Conservation (phyloP, 2,888 invertebrate genomes). For the Allygus modestus region DNA sequence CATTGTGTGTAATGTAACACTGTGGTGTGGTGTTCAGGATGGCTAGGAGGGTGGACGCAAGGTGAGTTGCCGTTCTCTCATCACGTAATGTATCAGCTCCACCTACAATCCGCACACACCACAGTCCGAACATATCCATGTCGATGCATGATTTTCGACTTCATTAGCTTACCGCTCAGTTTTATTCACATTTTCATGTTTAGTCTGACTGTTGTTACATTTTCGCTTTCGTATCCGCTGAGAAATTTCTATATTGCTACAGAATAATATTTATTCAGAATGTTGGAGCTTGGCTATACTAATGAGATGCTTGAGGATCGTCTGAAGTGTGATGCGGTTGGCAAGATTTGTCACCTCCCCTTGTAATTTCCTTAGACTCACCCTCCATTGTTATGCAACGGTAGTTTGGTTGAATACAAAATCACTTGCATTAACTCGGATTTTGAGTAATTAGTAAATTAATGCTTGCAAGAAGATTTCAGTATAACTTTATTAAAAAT, state of each 20-base stretch:
- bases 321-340: no score
- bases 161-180: background rate
- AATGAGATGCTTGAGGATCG: background rate
- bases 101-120: constrained; percentile 35
- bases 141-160: constrained; percentile 1
- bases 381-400: no score
- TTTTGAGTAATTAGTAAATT: no score
- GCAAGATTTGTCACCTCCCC: no score
- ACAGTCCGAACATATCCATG: constrained; percentile 29
- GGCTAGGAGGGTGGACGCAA: constrained; percentile 5
- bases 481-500: no score
- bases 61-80: constrained; percentile 35
- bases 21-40: constrained; percentile 48
- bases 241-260: background rate
- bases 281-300: background rate
- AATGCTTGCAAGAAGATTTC: no score
- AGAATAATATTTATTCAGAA: background rate
- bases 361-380: no score
- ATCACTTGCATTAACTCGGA: no score
- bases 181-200: constrained; percentile 26
- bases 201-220: background rate
- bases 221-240: constrained; percentile 10
- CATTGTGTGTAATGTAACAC: constrained; percentile 14
- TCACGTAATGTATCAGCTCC: constrained; percentile 25
- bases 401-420: no score